These are phyloP conservation scores for Gadus chalcogrammus DNA, from an alignment of 2,113 vertebrate species.

Conservation along the genomic window DNA sequence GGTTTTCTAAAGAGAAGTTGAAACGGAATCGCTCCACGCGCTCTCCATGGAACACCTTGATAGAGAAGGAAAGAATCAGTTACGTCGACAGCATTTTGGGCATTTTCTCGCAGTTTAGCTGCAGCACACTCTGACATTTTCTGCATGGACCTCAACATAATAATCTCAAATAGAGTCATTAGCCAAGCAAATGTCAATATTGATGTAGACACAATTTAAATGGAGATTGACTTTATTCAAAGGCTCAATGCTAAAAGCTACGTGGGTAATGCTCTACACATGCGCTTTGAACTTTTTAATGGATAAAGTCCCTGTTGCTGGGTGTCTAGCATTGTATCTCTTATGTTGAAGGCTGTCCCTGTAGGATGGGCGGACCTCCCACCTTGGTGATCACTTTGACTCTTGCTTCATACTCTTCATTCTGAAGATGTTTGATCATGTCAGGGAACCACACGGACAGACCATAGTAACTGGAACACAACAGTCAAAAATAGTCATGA, in stretches of 20 bases:
- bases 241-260: no score
- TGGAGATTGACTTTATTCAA: no score
- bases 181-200: no score
- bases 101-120: no score
- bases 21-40: slow-evolving; percentile 82
- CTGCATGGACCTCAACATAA: no score
- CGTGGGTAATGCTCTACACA: no score
- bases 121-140: no score
- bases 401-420: slow-evolving; percentile 82
- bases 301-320: background rate
- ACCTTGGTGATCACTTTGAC: slow-evolving; percentile 66
- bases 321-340: background rate
- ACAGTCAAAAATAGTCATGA: slow-evolving; percentile 2
- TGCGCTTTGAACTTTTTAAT: no score
- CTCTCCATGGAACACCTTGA: slow-evolving; percentile 76
- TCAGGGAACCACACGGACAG: slow-evolving; percentile 97
- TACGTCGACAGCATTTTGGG: no score
- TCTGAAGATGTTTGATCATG: slow-evolving; percentile 93
- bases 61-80: background rate
- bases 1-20: slow-evolving; percentile 94
- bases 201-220: no score
- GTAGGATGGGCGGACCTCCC: no score
- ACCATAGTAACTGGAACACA: slow-evolving; percentile 84
- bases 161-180: no score
- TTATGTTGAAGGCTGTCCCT: background rate